These are phyloP conservation scores for Perca schrenkii DNA, from an alignment of 2,113 vertebrate species.

Conservation along the genomic window DNA sequence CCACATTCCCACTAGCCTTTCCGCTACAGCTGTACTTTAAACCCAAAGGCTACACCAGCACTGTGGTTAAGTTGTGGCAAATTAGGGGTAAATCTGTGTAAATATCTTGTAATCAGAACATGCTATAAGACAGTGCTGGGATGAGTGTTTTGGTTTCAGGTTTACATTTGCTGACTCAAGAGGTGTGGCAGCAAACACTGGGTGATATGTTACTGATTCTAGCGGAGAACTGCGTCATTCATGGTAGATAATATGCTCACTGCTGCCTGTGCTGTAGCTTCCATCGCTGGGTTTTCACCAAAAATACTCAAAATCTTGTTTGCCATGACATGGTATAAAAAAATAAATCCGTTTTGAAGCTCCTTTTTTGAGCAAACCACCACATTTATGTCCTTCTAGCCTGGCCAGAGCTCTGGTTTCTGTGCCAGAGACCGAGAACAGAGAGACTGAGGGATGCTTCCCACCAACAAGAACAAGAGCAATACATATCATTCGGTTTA, in stretches of 20 bases:
- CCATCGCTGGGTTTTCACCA: background rate
- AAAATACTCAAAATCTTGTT: slow-evolving; percentile 5
- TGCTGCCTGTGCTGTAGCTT: background rate
- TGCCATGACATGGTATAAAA: background rate
- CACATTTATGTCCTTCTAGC: slow-evolving; percentile 21
- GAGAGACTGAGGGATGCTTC: slow-evolving; percentile 36
- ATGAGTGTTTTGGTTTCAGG: slow-evolving; percentile 14
- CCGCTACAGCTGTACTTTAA: background rate
- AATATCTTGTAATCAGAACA: background rate
- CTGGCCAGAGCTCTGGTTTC: slow-evolving; percentile 21
- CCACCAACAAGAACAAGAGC: slow-evolving; percentile 21
- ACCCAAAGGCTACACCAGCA: background rate
- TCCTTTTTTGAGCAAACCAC: slow-evolving; percentile 30
- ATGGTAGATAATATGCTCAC: background rate
- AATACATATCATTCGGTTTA: slow-evolving; percentile 5
- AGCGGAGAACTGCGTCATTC: background rate
- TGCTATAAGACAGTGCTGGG: background rate
- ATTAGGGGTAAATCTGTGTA: background rate
- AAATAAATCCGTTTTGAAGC: slow-evolving; percentile 26
- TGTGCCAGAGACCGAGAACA: slow-evolving; percentile 41
- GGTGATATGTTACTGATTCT: background rate
- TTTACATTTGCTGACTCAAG: background rate
- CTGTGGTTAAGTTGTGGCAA: background rate
- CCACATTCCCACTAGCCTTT: background rate
- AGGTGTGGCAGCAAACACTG: slow-evolving; percentile 3